Evolutionary conservation across 2,113 vertebrate species (phyloP).

Genomic region (Chamaetylas fuelleborni): DNA sequence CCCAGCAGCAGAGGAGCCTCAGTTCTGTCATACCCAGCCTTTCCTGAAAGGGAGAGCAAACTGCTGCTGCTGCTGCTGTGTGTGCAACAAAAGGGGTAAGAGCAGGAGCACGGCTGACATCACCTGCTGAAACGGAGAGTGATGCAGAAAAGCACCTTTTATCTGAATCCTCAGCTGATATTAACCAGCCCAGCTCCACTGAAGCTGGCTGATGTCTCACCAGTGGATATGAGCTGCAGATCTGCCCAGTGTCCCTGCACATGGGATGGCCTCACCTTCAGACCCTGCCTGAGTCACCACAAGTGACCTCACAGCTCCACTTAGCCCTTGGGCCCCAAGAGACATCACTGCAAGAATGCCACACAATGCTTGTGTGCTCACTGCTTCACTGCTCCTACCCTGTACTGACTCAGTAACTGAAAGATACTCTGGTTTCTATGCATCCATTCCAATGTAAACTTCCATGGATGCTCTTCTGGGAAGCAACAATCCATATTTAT

Average conservation of each 20-base stretch:
- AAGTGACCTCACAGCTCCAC: neutral
- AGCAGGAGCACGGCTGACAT: neutral
- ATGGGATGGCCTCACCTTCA: neutral
- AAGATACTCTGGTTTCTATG: neutral
- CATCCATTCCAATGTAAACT: neutral
- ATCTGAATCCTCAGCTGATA: neutral
- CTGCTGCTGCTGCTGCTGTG: neutral
- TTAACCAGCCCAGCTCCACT: neutral
- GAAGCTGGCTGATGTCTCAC: neutral
- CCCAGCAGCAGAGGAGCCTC: neutral
- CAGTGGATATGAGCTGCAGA: neutral
- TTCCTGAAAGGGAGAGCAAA: neutral
- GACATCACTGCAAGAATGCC: neutral
- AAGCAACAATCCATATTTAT: neutral
- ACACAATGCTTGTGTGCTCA: neutral
- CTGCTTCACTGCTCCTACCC: neutral
- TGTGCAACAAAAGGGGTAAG: neutral
- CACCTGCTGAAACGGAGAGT: neutral
- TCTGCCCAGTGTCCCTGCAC: neutral
- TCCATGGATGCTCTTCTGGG: neutral
- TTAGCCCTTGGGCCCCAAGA: neutral
- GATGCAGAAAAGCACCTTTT: neutral
- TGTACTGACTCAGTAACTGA: neutral
- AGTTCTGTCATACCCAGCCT: neutral
- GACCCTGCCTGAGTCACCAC: rapidly evolving